These are phyloP conservation scores for Heptranchias perlo DNA, from an alignment of 2,113 vertebrate genomes.

Conservation along the genomic window DNA sequence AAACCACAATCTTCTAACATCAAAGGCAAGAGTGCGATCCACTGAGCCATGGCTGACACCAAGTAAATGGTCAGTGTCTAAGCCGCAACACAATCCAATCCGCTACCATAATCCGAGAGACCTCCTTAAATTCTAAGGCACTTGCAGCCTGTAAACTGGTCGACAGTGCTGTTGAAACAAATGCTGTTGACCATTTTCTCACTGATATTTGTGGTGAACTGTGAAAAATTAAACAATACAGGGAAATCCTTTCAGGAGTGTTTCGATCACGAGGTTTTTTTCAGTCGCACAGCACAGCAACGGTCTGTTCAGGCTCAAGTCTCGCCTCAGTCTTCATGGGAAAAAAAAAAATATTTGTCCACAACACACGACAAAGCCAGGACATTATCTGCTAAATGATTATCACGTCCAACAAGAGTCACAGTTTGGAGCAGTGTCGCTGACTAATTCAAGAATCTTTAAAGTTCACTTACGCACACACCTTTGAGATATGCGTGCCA, in stretches of 20 bases:
- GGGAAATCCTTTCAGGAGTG: neutral
- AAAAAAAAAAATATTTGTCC: too few relatives aligned
- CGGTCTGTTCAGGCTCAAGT: too few relatives aligned
- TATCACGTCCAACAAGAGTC: too few relatives aligned
- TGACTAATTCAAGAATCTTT: too few relatives aligned
- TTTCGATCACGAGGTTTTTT: neutral
- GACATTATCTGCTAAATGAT: too few relatives aligned
- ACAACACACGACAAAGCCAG: too few relatives aligned
- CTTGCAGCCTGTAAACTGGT: neutral
- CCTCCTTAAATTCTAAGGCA: neutral
- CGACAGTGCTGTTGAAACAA: too few relatives aligned
- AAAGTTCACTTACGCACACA: too few relatives aligned
- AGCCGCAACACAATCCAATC: neutral
- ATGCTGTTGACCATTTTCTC: neutral
- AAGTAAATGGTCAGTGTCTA: neutral
- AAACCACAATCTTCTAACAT: neutral
- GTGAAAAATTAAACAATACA: neutral
- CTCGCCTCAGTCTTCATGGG: too few relatives aligned
- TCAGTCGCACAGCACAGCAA: neutral
- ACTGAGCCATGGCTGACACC: too few relatives aligned
- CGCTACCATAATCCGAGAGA: neutral
- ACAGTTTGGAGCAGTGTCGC: too few relatives aligned
- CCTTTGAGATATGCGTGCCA: too few relatives aligned
- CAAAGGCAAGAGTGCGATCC: neutral
- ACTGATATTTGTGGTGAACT: neutral